Percentiles rank a stretch among this genome's conserved stretches.
phyloP scores from a whole-genome alignment of 2,797 vertebrate genomes.

The Phoebastria nigripes region DNA sequence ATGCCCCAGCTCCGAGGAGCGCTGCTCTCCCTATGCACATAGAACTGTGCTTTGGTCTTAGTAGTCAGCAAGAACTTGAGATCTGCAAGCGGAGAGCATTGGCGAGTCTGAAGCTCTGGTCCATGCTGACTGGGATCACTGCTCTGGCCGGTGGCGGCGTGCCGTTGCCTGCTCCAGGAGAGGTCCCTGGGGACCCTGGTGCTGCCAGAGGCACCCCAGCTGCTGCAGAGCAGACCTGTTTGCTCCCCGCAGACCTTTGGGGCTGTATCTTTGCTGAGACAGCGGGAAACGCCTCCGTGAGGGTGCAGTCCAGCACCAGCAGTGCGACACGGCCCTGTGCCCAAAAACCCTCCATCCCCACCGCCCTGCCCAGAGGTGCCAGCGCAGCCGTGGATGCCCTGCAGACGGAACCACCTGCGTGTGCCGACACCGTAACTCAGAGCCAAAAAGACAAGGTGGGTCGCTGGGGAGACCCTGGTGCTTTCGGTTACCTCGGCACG shows the following conservation, averaged over 20 bases:
- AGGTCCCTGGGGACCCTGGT: neutral
- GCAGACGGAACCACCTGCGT: rapidly evolving
- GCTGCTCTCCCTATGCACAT: rapidly evolving
- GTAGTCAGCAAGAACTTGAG: neutral
- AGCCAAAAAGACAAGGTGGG: neutral
- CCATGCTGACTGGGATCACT: neutral
- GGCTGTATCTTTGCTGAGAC: neutral
- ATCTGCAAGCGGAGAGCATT: neutral
- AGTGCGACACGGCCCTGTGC: rapidly evolving
- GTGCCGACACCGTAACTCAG: rapidly evolving
- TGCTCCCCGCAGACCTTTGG: neutral
- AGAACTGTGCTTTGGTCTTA: neutral
- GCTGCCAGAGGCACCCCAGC: neutral
- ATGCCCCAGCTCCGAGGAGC: rapidly evolving
- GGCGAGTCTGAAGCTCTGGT: neutral
- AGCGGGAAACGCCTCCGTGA: rapidly evolving
- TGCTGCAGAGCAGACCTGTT: neutral
- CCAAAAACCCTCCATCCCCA: neutral
- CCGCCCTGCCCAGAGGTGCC: rapidly evolving
- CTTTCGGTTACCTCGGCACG: neutral
- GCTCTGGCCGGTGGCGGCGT: rapidly evolving
- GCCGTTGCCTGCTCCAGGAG: rapidly evolving
- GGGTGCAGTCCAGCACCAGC: neutral
- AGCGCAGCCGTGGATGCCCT: neutral
- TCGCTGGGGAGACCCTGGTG: neutral